Base-by-base conservation (phyloP, 2,888 invertebrate species). In the Nomada goodeniana region DNA sequence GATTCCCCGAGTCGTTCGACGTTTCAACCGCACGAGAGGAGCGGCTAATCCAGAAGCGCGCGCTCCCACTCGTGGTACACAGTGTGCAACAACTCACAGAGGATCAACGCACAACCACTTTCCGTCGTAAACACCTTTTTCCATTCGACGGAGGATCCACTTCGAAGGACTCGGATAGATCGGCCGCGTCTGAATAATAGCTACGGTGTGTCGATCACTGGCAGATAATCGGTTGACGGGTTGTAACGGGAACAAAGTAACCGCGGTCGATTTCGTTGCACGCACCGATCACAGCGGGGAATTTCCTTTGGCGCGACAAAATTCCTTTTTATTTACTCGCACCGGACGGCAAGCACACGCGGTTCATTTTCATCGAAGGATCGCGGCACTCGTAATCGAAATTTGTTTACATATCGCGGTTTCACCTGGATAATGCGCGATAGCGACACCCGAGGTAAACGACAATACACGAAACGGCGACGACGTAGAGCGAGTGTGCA, bases 1-100 rank as follows among this genome's bases (percentile, higher is more conserved):
- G 73, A 61, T 71, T 50, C 75, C 47, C 50, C 76, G 75, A 44
- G 57, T 36, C 52, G 77, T 42, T 64, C 61, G 68, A 60, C 57
- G 53, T 61, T 52, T 65, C 53, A 29, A 60, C 75, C 76, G 83
- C 87, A 83, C 87, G 87, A 83, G 86, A 78, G 89, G 90, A 92
- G 91, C 91, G 91, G 91, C 91, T 92, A 92, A 92, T 92, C 91
- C 91, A 90, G 90, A 83, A 86, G 86, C 89, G 91, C 91, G 91
- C 91, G 91, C 91, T 90, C 91, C 90, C 85, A 80, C 89, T 84
- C 79, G 87, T 87, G 76, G 61, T 65, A 23, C 36, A 53, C 70
- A 63, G 53, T 15, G 42, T 9, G 26, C 42, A 23, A 42, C 52
- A 2, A 65, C 13, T 20, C 70, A 78, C 68, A 44, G 26, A 50